These are phyloP conservation scores for Dioctria linearis DNA, from an alignment of 2,888 invertebrate species.

Conservation along the genomic window DNA sequence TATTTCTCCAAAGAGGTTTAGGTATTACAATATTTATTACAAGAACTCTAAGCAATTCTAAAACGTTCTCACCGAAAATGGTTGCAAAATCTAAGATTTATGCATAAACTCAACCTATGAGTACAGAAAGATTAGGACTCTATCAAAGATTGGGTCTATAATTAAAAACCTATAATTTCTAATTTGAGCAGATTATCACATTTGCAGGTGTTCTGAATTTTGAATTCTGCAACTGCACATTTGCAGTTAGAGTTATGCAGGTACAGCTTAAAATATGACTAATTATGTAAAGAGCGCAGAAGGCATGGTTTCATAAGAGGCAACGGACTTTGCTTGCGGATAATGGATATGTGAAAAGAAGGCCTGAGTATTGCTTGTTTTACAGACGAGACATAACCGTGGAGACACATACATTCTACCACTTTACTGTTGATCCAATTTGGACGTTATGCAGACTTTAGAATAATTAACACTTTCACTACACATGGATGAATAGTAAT, in stretches of 20 bases:
- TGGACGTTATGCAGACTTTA: too few relatives aligned
- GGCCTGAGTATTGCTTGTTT: not conserved
- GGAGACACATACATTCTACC: too few relatives aligned
- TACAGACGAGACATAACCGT: not conserved
- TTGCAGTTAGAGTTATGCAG: too few relatives aligned
- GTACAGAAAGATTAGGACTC: not conserved
- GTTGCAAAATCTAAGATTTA: too few relatives aligned
- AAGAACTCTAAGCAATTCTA: too few relatives aligned
- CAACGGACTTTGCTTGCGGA: too few relatives aligned
- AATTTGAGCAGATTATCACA: slow-evolving; percentile 8
- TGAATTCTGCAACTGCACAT: too few relatives aligned
- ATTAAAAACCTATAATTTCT: slow-evolving; percentile 7
- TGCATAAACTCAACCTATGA: not conserved
- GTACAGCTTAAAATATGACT: not conserved
- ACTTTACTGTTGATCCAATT: too few relatives aligned
- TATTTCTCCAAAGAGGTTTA: not conserved
- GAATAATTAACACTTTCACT: too few relatives aligned
- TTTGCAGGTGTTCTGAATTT: slow-evolving; percentile 9
- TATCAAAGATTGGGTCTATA: not conserved
- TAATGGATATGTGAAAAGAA: not conserved
- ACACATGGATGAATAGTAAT: too few relatives aligned
- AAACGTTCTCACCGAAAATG: too few relatives aligned
- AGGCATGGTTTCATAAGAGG: not conserved
- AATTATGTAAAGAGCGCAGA: not conserved
- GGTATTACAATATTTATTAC: too few relatives aligned